Evolutionary conservation across 2,888 invertebrate genomes (phyloP), one percentile per base, ranked within the genome.

Genomic region (Heliconius sara): DNA sequence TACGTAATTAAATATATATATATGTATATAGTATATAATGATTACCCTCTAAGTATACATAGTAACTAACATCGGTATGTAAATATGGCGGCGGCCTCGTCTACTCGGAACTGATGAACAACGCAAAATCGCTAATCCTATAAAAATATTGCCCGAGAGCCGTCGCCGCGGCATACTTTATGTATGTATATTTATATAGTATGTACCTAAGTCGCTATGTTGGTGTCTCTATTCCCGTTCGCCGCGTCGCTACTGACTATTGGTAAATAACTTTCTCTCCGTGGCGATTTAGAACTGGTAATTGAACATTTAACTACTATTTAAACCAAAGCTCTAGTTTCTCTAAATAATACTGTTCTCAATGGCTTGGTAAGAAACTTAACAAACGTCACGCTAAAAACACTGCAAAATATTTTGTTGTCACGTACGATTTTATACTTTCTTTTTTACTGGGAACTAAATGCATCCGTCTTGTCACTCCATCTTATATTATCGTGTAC

Each of bases 321-420:
- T 91, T 91, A 91, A 93, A 93, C 89, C 88, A 89, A 93, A 92
- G 87, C 88, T 91, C 94, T 93, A 94, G 89, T 91, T 92, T 90
- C 86, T 92, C 94, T 95, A 95, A 94, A 93, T 95, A 95, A 95
- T 95, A 95, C 95, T 95, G 95, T 93, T 94, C 91, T 94, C 93
- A 94, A 95, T 95, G 95, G 95, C 95, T 94, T 95, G 94, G 94
- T 95, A 94, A 92, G 90, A 93, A 92, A 91, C 92, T 91, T 92
- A 93, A 90, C 91, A 92, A 91, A 87, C 86, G 86, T 88, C 90
- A 91, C 87, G 83, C 85, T 89, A 27, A 90, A 90, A 89, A 90
- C 90, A 90, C 88, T 87, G 88, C 88, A 88, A 83, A 89, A 84
- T 85, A 88, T 88, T 88, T 83, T 86, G 88, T 86, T 87, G 87